Evolutionary conservation across 2,113 vertebrate species (phyloP).

Genomic region (Erythrocercus mccallii): DNA sequence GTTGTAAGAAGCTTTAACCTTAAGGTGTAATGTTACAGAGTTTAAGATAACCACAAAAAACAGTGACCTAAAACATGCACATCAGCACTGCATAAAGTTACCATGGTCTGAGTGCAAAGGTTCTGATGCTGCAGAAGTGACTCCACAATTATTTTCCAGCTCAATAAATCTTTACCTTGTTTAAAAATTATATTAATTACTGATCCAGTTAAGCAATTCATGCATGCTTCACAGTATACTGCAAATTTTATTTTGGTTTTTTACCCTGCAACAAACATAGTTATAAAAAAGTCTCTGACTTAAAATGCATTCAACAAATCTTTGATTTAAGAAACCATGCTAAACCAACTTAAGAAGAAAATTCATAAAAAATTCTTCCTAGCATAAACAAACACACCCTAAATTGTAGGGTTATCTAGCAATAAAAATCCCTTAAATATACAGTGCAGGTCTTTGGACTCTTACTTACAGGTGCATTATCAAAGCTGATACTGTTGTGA

Average conservation of each 20-base stretch:
- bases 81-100: background rate
- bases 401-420: background rate
- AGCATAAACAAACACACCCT: background rate
- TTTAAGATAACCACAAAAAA: background rate
- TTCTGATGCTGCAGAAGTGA: background rate
- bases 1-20: background rate
- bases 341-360: background rate
- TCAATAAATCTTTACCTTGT: background rate
- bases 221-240: background rate
- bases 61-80: background rate
- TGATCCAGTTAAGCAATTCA: background rate
- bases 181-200: background rate
- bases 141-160: background rate
- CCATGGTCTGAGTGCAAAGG: background rate
- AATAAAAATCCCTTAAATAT: background rate
- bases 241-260: background rate
- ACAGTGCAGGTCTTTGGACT: background rate
- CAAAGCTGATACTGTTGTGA: background rate
- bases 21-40: background rate
- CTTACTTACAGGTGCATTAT: background rate
- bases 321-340: background rate
- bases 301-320: background rate
- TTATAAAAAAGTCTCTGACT: background rate
- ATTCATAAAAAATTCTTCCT: background rate
- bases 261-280: background rate